These are phyloP conservation scores for Epirrhoe alternata DNA, from an alignment of 2,888 invertebrate genomes.

Conservation along the genomic window DNA sequence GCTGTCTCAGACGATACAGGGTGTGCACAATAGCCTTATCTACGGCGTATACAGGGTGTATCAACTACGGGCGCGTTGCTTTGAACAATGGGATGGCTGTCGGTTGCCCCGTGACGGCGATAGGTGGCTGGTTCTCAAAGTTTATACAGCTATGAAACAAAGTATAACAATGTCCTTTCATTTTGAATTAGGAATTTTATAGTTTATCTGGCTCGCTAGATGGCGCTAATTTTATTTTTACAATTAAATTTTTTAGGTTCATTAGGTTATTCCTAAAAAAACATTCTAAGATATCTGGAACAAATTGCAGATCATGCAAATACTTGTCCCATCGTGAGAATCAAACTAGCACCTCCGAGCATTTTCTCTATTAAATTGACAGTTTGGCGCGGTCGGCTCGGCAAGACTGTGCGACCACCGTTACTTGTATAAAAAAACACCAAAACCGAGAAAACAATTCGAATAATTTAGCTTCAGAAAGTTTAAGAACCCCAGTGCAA, in stretches of 20 bases:
- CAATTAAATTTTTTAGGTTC: too few relatives aligned
- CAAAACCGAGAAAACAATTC: neutral
- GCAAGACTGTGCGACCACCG: too few relatives aligned
- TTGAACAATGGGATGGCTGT: constrained; percentile 36
- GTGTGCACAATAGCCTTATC: constrained; percentile 36
- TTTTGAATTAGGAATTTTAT: neutral
- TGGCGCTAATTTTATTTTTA: neutral
- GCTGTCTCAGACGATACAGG: constrained; percentile 48
- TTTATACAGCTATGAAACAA: constrained; percentile 14
- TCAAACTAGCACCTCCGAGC: too few relatives aligned
- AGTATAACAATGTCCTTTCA: neutral
- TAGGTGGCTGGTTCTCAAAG: constrained; percentile 30
- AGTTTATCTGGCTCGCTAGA: neutral
- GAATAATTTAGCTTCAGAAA: neutral
- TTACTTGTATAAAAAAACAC: too few relatives aligned
- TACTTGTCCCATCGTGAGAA: too few relatives aligned
- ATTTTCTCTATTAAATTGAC: too few relatives aligned
- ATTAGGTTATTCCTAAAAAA: too few relatives aligned
- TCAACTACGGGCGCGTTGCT: constrained; percentile 30
- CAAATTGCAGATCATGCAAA: too few relatives aligned
- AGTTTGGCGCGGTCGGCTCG: too few relatives aligned
- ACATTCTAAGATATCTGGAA: too few relatives aligned
- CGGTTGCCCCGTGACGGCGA: constrained; percentile 29
- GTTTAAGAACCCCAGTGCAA: constrained; percentile 39
- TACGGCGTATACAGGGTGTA: constrained; percentile 31